Conservation (phyloP, 2,113 vertebrate genomes). For the Semnopithecus entellus region DNA sequence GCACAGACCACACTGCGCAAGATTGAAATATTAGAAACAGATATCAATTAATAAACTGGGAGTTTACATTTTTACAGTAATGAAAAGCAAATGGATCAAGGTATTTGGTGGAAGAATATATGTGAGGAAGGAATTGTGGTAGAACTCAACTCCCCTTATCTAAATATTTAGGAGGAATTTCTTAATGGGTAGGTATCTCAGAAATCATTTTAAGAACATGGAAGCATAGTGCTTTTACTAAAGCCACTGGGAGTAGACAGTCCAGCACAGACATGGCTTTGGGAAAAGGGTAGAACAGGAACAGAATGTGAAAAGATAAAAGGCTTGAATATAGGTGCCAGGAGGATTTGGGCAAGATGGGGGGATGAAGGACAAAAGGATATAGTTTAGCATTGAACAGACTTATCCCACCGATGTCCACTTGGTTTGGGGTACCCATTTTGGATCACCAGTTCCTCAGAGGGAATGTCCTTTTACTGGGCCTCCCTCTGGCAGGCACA, state of each 20-base stretch:
- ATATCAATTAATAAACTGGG: constrained; percentile 15
- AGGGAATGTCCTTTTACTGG: neutral
- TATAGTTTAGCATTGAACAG: neutral
- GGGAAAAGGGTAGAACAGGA: neutral
- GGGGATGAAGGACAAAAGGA: neutral
- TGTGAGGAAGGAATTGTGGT: neutral
- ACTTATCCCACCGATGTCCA: neutral
- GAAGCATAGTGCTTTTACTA: neutral
- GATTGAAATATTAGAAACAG: constrained; percentile 62
- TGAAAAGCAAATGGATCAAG: constrained; percentile 44
- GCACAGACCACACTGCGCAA: neutral
- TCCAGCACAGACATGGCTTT: neutral
- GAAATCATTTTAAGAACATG: constrained; percentile 1
- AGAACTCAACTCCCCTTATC: neutral
- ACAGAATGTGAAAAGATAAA: neutral
- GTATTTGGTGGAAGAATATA: neutral
- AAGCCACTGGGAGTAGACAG: neutral
- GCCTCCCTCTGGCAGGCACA: neutral
- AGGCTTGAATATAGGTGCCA: neutral
- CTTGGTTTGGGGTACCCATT: neutral
- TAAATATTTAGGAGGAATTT: neutral
- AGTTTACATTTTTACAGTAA: constrained; percentile 35
- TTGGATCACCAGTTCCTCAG: neutral
- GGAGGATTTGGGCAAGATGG: neutral
- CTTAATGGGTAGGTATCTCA: neutral